These are phyloP conservation scores for Nomada ruficornis DNA, from an alignment of 2,888 invertebrate genomes.

Conservation along the genomic window DNA sequence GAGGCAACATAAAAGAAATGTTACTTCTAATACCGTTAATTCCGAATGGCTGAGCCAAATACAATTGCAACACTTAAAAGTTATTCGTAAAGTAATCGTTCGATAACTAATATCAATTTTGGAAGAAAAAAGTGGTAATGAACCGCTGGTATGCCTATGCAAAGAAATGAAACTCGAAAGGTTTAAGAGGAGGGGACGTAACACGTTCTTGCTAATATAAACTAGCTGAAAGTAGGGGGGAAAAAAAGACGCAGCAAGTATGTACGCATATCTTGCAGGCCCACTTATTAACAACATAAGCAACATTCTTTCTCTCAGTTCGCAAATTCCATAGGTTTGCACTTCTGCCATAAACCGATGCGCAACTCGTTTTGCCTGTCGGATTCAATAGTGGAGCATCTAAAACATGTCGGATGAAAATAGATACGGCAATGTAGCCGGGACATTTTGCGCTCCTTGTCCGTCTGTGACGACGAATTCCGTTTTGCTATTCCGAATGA, in stretches of 20 bases:
- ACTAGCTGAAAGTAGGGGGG: neutral
- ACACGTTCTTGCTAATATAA: too few relatives aligned
- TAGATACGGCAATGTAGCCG: slow-evolving; percentile 39
- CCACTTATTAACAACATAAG: neutral
- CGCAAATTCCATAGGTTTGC: slow-evolving; percentile 14
- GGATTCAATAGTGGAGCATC: slow-evolving; percentile 46
- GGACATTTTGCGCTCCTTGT: slow-evolving; percentile 37
- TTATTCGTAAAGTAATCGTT: too few relatives aligned
- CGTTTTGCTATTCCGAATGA: slow-evolving; percentile 37
- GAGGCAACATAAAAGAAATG: too few relatives aligned
- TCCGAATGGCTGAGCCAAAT: too few relatives aligned
- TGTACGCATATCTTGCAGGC: neutral
- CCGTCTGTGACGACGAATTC: slow-evolving; percentile 34
- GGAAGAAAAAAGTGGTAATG: too few relatives aligned
- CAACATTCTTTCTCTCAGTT: slow-evolving; percentile 7
- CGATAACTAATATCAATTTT: too few relatives aligned
- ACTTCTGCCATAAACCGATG: slow-evolving; percentile 29
- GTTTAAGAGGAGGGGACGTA: neutral
- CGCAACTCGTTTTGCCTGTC: slow-evolving; percentile 50
- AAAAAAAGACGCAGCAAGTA: neutral
- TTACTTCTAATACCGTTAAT: too few relatives aligned
- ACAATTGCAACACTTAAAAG: too few relatives aligned
- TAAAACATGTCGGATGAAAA: slow-evolving; percentile 45
- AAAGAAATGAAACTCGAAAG: neutral
- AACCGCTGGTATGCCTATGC: too few relatives aligned